Percentiles rank a stretch among this genome's conserved stretches.
These are phyloP conservation scores for Auanema sp. DNA, from an alignment of 2,888 invertebrate genomes.

Conservation along the genomic window DNA sequence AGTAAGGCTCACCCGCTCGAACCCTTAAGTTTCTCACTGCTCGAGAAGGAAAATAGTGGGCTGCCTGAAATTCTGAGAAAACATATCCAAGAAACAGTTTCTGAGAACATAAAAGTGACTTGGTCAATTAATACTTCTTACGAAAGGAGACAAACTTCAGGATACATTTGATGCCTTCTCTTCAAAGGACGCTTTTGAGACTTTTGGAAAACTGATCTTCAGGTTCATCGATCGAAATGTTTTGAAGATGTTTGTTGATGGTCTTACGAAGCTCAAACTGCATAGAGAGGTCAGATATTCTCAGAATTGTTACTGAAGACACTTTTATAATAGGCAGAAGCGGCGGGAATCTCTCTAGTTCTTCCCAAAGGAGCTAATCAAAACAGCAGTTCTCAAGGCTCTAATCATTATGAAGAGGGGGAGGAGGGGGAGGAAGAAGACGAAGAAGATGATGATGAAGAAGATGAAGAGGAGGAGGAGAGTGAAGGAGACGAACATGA, in stretches of 20 bases:
- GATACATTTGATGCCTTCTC: too few species aligned
- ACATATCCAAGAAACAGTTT: too few species aligned
- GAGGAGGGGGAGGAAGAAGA: background rate
- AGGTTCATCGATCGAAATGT: slow-evolving; percentile 20
- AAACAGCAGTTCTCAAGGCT: background rate
- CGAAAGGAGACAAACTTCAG: too few species aligned
- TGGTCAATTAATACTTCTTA: too few species aligned
- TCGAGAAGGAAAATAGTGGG: too few species aligned
- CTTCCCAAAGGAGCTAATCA: background rate
- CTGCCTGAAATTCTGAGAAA: too few species aligned
- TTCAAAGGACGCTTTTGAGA: slow-evolving; percentile 11
- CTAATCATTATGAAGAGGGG: background rate
- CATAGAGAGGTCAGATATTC: slow-evolving; percentile 10
- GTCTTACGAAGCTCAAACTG: slow-evolving; percentile 21
- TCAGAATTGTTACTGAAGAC: background rate
- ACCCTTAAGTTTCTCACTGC: too few species aligned
- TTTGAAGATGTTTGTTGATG: slow-evolving; percentile 25
- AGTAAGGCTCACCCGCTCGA: too few species aligned
- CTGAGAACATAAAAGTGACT: too few species aligned
- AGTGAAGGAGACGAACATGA: too few species aligned
- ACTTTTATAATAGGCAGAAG: slow-evolving; percentile 7
- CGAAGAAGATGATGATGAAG: too few species aligned
- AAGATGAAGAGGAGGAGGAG: too few species aligned
- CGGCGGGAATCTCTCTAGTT: slow-evolving; percentile 21
- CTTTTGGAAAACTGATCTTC: slow-evolving; percentile 11